Evolutionary conservation across 2,113 vertebrate species (phyloP), one percentile per base, ranked within the genome.

Genomic region (Phyllostomus discolor): DNA sequence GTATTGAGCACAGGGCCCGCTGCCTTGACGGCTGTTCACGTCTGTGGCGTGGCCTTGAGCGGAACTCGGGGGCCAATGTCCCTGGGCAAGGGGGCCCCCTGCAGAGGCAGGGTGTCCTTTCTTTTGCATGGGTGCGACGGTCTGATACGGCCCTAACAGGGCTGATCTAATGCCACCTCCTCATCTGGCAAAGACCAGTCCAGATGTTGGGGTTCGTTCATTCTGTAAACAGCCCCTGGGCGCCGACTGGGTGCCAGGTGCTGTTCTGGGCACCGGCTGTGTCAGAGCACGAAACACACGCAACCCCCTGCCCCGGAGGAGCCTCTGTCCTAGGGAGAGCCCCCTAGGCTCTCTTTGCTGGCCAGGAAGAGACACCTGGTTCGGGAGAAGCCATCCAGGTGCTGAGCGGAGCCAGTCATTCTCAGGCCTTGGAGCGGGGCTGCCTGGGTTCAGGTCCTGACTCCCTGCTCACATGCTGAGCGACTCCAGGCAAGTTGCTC

Each of bases 11-110:
- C 43, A 20, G 59, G 50, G 35, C 50, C 69, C 3, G 0, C 19
- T 31, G 52, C 41, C 12, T 78, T 7, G 33, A 9, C 0, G 17
- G 54, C 38, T 84, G 1, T 70, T 28, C 22, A 11, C 14, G 14
- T n/a, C 59, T 54, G 1, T 0, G 2, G 26, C 41, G 4, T 3
- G 1, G 7, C 66, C 52, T 48, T 4, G 66, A 41, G 41, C 26
- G 43, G 90, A 50, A 22, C 22, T 24, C 9, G 52, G 0, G 9
- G 2, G 10, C 1, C 15, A 31, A 41, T 46, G 33, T 24, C 46
- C 50, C 78, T 16, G 28, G 54, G 72, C 46, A 5, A 82, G 24
- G 67, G 94, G 35, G 17, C 8, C 31, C 11, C 19, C 26, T 62
- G 67, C 16, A 28, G 26, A n/a, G 64, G 46, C 62, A 46, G 35